A percentile compares a stretch with the other conserved stretches of the same genome.
These are phyloP conservation scores for Hemibagrus guttatus DNA, from an alignment of 2,797 vertebrate genomes.

Conservation along the genomic window DNA sequence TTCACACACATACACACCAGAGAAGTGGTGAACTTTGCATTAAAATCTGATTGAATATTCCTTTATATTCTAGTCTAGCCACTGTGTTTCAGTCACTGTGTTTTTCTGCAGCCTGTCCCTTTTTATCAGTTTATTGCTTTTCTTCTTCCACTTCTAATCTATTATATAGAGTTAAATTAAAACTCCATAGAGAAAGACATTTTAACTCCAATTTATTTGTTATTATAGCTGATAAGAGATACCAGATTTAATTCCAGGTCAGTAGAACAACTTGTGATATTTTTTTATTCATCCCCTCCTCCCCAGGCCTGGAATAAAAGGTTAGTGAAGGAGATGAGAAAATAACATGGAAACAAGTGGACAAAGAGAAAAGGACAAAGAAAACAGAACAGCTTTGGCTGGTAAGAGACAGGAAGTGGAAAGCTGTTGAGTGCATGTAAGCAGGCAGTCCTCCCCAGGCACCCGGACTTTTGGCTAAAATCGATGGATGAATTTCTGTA, in stretches of 20 bases:
- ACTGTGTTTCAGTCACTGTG: background rate
- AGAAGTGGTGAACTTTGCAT: background rate
- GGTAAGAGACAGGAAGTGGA: background rate
- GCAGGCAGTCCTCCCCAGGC: background rate
- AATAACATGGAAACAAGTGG: background rate
- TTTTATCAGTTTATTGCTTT: background rate
- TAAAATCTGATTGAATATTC: background rate
- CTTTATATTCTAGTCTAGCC: background rate
- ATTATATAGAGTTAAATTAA: slow-evolving; percentile 67
- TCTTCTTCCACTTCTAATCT: slow-evolving; percentile 45
- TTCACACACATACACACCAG: background rate
- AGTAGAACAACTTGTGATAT: slow-evolving; percentile 55
- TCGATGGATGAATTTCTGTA: slow-evolving; percentile 26
- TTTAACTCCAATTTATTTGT: slow-evolving; percentile 45
- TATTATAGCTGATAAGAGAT: slow-evolving; percentile 48
- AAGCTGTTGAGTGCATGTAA: background rate
- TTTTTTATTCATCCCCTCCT: background rate
- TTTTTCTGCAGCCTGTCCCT: slow-evolving; percentile 4
- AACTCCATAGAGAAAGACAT: slow-evolving; percentile 51
- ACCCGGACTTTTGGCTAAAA: slow-evolving; percentile 50
- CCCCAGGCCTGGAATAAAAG: slow-evolving; percentile 10
- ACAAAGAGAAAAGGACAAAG: slow-evolving; percentile 1
- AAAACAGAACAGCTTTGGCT: background rate
- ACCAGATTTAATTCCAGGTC: slow-evolving; percentile 43
- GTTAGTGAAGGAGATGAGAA: background rate